Evolutionary conservation across 2,888 invertebrate genomes (phyloP).

Genomic region (Orthonychiurus folsomi): DNA sequence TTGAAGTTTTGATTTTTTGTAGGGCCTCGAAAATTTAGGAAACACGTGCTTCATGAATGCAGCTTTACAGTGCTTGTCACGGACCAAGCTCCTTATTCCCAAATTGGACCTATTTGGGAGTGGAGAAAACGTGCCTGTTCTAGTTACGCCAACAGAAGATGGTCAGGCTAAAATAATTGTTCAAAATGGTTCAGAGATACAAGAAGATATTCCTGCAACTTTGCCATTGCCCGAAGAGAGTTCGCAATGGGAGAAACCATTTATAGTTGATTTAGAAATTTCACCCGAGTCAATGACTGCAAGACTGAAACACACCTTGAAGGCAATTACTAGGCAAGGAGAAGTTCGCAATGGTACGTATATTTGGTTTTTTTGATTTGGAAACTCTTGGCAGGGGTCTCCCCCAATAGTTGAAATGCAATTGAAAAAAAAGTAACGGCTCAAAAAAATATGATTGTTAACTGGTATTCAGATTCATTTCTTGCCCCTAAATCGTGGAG

Average conservation of each 20-base stretch:
- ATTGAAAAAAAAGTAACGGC: no score
- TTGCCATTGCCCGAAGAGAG: background rate
- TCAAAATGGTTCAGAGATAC: conserved; percentile 5
- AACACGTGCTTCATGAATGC: conserved; percentile 98
- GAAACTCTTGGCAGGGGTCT: background rate
- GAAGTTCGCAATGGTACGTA: conserved; percentile 15
- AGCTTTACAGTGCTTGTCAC: conserved; percentile 83
- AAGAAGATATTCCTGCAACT: background rate
- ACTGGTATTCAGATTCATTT: no score
- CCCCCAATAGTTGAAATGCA: no score
- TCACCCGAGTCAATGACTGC: conserved; percentile 35
- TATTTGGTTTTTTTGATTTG: background rate
- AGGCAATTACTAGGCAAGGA: conserved; percentile 28
- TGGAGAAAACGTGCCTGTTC: conserved; percentile 28
- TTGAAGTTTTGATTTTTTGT: no score
- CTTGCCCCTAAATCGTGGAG: no score
- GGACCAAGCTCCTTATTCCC: conserved; percentile 50
- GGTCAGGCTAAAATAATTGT: background rate
- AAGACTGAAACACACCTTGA: conserved; percentile 31
- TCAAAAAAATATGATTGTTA: conserved; percentile 10
- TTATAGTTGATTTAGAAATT: conserved; percentile 28
- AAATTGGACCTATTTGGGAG: conserved; percentile 35
- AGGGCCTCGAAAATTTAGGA: conserved; percentile 82
- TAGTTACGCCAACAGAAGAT: background rate
- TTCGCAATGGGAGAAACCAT: no score